Percentiles rank a stretch among this genome's conserved stretches.
phyloP scores from a whole-genome alignment of 2,888 invertebrate species.

The Hydroisotoma schaefferi region DNA sequence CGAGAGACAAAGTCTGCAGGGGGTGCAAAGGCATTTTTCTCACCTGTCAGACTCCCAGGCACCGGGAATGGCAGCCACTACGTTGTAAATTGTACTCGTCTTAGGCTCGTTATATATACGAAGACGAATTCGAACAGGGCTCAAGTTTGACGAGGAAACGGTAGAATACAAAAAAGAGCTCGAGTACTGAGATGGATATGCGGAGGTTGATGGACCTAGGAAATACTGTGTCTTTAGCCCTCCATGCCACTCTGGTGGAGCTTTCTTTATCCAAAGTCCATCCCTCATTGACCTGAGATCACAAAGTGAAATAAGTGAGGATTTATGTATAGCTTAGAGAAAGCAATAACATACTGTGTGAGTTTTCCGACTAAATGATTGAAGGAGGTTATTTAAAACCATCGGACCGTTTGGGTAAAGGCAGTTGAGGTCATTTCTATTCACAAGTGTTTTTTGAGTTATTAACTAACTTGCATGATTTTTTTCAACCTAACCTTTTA shows the following conservation, averaged over 20 bases:
- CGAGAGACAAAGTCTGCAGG: constrained; percentile 26
- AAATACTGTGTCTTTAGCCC: constrained; percentile 38
- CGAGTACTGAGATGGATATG: constrained; percentile 21
- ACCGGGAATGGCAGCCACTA: constrained; percentile 47
- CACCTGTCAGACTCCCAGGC: constrained; percentile 48
- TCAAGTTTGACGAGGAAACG: neutral
- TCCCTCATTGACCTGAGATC: constrained; percentile 37
- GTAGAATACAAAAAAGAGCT: constrained; percentile 6
- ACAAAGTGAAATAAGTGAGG: too few relatives aligned
- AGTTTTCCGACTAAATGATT: too few relatives aligned
- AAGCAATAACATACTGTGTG: too few relatives aligned
- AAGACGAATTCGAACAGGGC: constrained; percentile 32
- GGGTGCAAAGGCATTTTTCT: constrained; percentile 37
- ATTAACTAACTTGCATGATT: too few relatives aligned
- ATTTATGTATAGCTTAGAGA: too few relatives aligned
- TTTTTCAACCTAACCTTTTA: too few relatives aligned
- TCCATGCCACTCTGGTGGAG: constrained; percentile 44
- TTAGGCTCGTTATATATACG: constrained; percentile 45
- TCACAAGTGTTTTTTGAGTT: too few relatives aligned
- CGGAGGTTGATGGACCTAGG: constrained; percentile 27
- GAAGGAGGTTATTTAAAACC: too few relatives aligned
- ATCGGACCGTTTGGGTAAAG: too few relatives aligned
- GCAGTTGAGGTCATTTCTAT: too few relatives aligned
- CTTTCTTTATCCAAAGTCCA: constrained; percentile 30
- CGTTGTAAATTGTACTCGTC: constrained; percentile 43